Evolutionary conservation across 2,888 invertebrate genomes (phyloP).

Genomic region (Chrysolina oricalcia): DNA sequence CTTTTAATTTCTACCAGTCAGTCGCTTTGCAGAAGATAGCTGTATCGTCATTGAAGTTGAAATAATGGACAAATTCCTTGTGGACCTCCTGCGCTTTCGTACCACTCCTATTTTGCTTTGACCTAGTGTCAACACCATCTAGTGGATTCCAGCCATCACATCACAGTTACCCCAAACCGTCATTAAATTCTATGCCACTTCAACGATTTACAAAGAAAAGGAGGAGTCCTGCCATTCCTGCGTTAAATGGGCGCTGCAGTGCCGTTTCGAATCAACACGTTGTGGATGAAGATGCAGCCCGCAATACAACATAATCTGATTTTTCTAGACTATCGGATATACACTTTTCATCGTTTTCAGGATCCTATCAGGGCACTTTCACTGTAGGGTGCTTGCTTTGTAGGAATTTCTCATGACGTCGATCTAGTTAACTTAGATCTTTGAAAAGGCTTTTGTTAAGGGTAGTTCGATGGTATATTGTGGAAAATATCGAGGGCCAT

Average conservation of each 20-base stretch:
- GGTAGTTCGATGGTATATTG: background rate
- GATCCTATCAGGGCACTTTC: background rate
- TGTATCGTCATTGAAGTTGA: too few species aligned
- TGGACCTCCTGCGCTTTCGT: too few species aligned
- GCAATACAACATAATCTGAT: constrained; percentile 54
- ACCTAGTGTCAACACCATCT: too few species aligned
- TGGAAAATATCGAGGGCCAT: too few species aligned
- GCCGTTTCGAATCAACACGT: constrained; percentile 57
- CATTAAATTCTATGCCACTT: too few species aligned
- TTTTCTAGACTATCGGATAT: constrained; percentile 50
- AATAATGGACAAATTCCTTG: too few species aligned
- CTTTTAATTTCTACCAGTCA: too few species aligned
- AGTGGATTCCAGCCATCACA: too few species aligned
- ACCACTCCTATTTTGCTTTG: too few species aligned
- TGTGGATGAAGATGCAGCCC: constrained; percentile 44
- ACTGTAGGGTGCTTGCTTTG: background rate
- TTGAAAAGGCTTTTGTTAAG: background rate
- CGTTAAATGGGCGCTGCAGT: constrained; percentile 48
- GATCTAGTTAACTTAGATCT: constrained; percentile 3
- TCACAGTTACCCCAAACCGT: too few species aligned
- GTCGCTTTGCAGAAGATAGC: too few species aligned
- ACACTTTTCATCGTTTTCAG: constrained; percentile 33
- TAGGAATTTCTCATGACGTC: constrained; percentile 3
- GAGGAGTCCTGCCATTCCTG: constrained; percentile 48
- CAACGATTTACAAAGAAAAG: constrained; percentile 57